A percentile compares a stretch with the other conserved stretches of the same genome.
Evolutionary conservation across 2,888 invertebrate genomes (phyloP).

Genomic region (Apoda limacodes): DNA sequence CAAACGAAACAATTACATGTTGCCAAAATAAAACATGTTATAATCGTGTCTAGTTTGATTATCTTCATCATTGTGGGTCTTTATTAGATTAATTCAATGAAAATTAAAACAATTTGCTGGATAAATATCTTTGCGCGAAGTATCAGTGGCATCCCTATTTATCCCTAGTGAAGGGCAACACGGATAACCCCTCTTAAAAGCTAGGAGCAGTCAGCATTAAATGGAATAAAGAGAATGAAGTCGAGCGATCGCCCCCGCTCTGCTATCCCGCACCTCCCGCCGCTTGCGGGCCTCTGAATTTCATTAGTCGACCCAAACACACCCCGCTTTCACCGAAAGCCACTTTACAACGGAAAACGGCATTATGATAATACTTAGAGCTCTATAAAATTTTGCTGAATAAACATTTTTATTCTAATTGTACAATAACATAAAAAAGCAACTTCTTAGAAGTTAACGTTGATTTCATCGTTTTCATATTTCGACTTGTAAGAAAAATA

Average conservation of each 20-base stretch:
- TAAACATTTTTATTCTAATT: constrained; percentile 63
- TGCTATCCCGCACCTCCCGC: constrained; percentile 19
- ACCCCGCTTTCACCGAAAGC: constrained; percentile 52
- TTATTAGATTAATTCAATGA: constrained; percentile 69
- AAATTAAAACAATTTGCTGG: constrained; percentile 72
- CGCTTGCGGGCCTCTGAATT: constrained; percentile 54
- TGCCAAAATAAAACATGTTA: constrained; percentile 47
- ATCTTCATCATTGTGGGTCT: constrained; percentile 59
- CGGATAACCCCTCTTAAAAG: constrained; percentile 70
- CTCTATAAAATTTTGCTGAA: constrained; percentile 63
- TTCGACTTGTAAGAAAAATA: no score
- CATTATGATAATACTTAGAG: constrained; percentile 65
- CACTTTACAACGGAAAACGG: constrained; percentile 67
- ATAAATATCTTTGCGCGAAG: constrained; percentile 66
- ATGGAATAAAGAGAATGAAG: constrained; percentile 69
- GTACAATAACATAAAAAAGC: no score
- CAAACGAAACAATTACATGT: no score
- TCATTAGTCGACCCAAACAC: constrained; percentile 56
- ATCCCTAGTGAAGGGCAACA: constrained; percentile 64
- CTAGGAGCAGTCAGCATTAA: constrained; percentile 70
- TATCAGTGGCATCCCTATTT: constrained; percentile 66
- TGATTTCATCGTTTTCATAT: no score
- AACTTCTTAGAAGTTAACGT: no score
- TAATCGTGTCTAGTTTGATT: constrained; percentile 50
- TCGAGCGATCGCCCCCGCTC: constrained; percentile 49